phyloP scores from a whole-genome alignment of 2,113 vertebrate species.

The Albula goreensis region DNA sequence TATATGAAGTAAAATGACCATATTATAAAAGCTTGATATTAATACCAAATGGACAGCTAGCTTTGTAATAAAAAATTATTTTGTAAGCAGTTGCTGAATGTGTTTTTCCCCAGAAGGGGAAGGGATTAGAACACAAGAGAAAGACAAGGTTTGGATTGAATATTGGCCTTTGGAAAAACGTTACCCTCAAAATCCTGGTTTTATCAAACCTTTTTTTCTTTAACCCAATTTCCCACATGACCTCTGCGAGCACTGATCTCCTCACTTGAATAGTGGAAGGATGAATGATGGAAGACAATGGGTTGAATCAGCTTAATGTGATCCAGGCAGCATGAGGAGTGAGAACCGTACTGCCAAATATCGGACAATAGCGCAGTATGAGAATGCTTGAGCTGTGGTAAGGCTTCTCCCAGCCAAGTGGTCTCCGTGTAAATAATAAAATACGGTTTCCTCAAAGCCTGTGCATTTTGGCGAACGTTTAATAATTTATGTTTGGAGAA shows the following conservation, averaged over 20 bases:
- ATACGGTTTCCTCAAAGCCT: too few species aligned
- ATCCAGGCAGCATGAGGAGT: slow-evolving; percentile 8
- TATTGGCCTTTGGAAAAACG: slow-evolving; percentile 2
- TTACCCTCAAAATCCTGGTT: slow-evolving; percentile 18
- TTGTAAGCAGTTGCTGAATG: not conserved
- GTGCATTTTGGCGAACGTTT: too few species aligned
- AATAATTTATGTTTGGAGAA: too few species aligned
- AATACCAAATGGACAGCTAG: slow-evolving; percentile 72
- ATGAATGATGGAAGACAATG: slow-evolving; percentile 5
- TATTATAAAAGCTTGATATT: slow-evolving; percentile 32
- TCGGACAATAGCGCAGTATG: not conserved
- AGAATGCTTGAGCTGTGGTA: not conserved
- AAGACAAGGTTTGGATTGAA: slow-evolving; percentile 11
- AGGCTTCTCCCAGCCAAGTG: not conserved
- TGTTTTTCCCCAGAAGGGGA: slow-evolving; percentile 10
- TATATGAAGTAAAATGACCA: not conserved
- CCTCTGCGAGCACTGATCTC: not conserved
- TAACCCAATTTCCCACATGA: slow-evolving; percentile 34
- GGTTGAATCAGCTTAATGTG: slow-evolving; percentile 25
- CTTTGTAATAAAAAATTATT: not conserved
- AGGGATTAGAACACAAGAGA: not conserved
- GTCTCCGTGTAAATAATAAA: too few species aligned
- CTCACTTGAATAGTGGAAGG: slow-evolving; percentile 3
- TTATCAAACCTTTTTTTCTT: slow-evolving; percentile 16
- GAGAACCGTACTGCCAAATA: not conserved